Conservation (phyloP, 2,113 vertebrate species). For the Dicerorhinus sumatrensis region DNA sequence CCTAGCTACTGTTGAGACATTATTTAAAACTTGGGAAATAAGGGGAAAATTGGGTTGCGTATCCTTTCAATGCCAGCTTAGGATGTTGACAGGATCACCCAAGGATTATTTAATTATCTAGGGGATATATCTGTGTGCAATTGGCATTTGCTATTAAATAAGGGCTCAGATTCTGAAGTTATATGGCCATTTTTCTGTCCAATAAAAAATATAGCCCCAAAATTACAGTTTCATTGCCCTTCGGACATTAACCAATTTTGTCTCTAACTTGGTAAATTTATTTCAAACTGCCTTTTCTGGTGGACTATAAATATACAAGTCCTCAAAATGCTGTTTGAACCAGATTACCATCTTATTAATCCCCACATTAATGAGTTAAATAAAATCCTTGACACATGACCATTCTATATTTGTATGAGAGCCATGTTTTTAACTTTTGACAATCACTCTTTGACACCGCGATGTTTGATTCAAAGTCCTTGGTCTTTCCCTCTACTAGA, state of each 20-base stretch:
- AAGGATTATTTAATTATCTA: constrained; percentile 52
- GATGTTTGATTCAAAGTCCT: constrained; percentile 31
- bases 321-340: constrained; percentile 53
- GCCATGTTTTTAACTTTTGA: constrained; percentile 50
- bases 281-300: constrained; percentile 49
- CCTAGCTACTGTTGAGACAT: not conserved
- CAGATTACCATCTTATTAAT: constrained; percentile 16
- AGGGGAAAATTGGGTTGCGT: not conserved
- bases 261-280: constrained; percentile 44
- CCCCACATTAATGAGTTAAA: not conserved
- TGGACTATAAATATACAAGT: not conserved
- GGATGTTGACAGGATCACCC: not conserved
- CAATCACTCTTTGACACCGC: constrained; percentile 38
- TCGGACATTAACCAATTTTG: constrained; percentile 41
- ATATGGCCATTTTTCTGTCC: constrained; percentile 47
- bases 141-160: constrained; percentile 38
- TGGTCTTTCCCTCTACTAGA: not conserved
- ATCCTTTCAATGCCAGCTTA: not conserved
- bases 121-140: not conserved
- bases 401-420: not conserved
- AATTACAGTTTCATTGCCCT: constrained; percentile 34
- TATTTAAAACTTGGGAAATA: constrained; percentile 28
- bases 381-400: not conserved
- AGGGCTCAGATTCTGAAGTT: not conserved
- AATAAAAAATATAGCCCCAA: constrained; percentile 41